Evolutionary conservation across 2,797 vertebrate genomes (phyloP).

Genomic region (Gymnocypris eckloni): DNA sequence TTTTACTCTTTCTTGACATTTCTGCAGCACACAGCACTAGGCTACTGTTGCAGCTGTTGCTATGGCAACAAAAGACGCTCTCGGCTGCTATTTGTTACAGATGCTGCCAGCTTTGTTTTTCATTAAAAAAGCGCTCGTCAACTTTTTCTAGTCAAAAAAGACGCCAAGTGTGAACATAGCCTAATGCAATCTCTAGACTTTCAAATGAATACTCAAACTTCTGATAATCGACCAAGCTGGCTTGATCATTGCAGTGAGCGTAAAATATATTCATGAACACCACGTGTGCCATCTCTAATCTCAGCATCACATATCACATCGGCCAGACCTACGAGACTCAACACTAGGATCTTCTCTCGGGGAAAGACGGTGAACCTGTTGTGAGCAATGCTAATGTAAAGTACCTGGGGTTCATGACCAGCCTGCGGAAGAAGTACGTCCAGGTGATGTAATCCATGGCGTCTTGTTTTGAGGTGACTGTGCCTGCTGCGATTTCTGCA

Average conservation of each 20-base stretch:
- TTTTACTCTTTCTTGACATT: no score
- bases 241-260: neutral
- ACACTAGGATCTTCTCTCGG: neutral
- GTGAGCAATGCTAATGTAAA: conserved; percentile 5
- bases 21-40: no score
- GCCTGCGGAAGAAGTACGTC: conserved; percentile 97
- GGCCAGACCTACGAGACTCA: neutral
- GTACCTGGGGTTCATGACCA: conserved; percentile 98
- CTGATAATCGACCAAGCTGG: neutral
- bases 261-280: neutral
- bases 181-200: neutral
- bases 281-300: neutral
- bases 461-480: conserved; percentile 95
- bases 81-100: no score
- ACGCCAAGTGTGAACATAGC: no score
- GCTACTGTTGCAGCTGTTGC: no score
- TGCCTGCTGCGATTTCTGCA: conserved; percentile 95
- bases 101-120: no score
- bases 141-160: no score
- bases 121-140: no score
- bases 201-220: neutral
- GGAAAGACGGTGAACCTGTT: neutral
- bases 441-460: conserved; percentile 99
- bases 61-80: no score
- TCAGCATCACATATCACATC: neutral